Percentiles rank a stretch among this genome's conserved stretches.
phyloP scores from a whole-genome alignment of 1,140 invertebrate genomes.

The Anastatus disparis region DNA sequence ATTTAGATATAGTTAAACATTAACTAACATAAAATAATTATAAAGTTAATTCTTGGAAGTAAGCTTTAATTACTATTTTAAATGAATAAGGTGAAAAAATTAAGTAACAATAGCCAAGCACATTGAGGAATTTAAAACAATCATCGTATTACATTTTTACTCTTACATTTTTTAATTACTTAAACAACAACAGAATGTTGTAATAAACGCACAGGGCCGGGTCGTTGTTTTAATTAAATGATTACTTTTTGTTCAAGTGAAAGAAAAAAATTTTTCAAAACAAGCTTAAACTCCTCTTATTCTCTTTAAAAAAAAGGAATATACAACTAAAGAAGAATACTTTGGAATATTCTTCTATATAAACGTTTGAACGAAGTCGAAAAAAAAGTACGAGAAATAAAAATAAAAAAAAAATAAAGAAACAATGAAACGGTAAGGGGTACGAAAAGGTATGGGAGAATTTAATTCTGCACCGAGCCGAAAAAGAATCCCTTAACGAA shows the following conservation, averaged over 20 bases:
- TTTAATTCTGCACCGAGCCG: not conserved
- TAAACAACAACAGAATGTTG: not conserved
- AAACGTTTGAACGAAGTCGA: not conserved
- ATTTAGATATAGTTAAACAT: too few species aligned
- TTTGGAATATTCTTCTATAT: not conserved
- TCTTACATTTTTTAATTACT: constrained; percentile 1
- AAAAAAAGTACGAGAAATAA: not conserved
- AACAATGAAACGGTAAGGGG: too few species aligned
- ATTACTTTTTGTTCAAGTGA: not conserved
- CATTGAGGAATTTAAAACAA: too few species aligned
- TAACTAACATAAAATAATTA: too few species aligned
- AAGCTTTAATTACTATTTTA: too few species aligned
- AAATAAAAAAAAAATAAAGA: not conserved
- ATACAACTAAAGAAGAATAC: not conserved
- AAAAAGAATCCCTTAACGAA: not conserved
- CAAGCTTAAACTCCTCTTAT: not conserved
- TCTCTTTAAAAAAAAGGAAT: too few species aligned
- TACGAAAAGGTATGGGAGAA: not conserved
- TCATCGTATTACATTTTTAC: too few species aligned
- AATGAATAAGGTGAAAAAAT: too few species aligned
- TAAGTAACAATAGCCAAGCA: too few species aligned
- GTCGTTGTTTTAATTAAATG: not conserved
- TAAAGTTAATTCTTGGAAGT: too few species aligned
- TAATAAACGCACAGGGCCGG: not conserved
- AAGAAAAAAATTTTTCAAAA: not conserved